Percentiles rank a stretch among this genome's conserved stretches.
Evolutionary conservation across 1,140 invertebrate genomes (phyloP).

Genomic region (Spodoptera litura): DNA sequence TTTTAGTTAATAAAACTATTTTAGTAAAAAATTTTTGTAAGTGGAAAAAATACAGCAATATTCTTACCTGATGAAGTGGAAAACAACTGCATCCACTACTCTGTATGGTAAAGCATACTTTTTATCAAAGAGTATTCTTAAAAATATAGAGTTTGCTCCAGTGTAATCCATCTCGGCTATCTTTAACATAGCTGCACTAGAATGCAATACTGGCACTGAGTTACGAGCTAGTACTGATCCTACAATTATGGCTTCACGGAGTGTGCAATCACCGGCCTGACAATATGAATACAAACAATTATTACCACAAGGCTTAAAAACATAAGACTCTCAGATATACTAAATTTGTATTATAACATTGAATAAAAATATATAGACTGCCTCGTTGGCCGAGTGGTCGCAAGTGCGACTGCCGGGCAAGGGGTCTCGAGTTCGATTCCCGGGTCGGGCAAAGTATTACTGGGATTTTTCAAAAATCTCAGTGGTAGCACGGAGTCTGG

Average conservation of each 20-base stretch:
- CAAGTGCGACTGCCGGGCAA: no score
- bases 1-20: no score
- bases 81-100: conserved; percentile 98
- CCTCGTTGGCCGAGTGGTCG: no score
- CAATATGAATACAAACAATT: conserved; percentile 9
- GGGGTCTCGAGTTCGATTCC: no score
- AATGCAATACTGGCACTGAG: conserved; percentile 98
- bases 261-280: conserved; percentile 95
- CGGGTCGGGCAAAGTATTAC: no score
- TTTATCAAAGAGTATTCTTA: conserved; percentile 98
- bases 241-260: conserved; percentile 98
- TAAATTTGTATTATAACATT: no score
- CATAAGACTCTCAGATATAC: no score
- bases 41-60: neutral
- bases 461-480: no score
- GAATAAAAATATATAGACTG: no score
- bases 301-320: neutral
- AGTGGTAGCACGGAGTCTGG: no score
- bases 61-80: conserved; percentile 95
- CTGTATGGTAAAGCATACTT: conserved; percentile 99
- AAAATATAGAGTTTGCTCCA: conserved; percentile 98
- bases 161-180: conserved; percentile 99
- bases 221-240: conserved; percentile 96
- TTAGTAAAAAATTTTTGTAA: no score
- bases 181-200: conserved; percentile 97